A percentile compares a stretch with the other conserved stretches of the same genome.
Evolutionary conservation across 2,888 invertebrate species (phyloP).

Genomic region (Odontocolon sp.): DNA sequence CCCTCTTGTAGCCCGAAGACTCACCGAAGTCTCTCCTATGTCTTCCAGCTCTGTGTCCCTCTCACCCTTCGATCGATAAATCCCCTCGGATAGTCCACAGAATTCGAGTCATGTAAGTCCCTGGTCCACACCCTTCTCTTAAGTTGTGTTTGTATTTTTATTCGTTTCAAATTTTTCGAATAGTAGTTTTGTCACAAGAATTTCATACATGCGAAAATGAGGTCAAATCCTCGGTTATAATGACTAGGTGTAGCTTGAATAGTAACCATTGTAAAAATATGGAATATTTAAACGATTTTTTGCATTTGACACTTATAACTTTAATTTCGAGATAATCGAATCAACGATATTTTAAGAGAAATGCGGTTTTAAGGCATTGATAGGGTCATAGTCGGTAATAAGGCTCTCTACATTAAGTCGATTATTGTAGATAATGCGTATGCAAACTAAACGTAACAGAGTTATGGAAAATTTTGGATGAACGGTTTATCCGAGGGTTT

Average conservation of each 20-base stretch:
- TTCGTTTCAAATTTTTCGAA: background rate
- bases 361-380: too few species aligned
- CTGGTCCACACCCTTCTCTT: constrained; percentile 32
- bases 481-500: background rate
- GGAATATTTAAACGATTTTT: too few species aligned
- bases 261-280: background rate
- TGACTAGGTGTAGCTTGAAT: background rate
- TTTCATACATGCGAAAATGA: too few species aligned
- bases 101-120: constrained; percentile 36
- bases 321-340: too few species aligned
- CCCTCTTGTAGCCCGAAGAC: constrained; percentile 20
- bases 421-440: too few species aligned
- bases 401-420: too few species aligned
- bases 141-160: background rate
- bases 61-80: constrained; percentile 38
- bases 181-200: background rate
- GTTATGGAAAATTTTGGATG: too few species aligned
- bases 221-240: background rate
- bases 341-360: too few species aligned
- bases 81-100: constrained; percentile 41
- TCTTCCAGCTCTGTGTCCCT: constrained; percentile 12
- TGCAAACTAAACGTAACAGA: too few species aligned
- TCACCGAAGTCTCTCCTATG: constrained; percentile 4
- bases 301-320: too few species aligned
- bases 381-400: too few species aligned